A percentile compares a stretch with the other conserved stretches of the same genome.
Evolutionary conservation across 2,113 vertebrate genomes (phyloP).

Genomic region (Grammatotria lemairii): DNA sequence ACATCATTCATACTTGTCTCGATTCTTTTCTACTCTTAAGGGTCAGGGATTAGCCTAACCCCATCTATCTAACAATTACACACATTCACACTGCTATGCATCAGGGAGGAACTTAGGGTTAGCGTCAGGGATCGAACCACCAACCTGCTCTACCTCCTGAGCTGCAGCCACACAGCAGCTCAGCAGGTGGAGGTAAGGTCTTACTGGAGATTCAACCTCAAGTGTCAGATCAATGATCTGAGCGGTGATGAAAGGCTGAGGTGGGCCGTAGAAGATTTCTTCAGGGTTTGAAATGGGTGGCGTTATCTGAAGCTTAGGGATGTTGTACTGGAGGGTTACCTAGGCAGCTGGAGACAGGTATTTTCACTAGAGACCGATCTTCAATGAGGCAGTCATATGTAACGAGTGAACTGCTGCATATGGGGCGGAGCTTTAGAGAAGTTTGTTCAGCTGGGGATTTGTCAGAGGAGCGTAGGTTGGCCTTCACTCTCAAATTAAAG

Average conservation of each 20-base stretch:
- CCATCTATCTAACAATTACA: not conserved
- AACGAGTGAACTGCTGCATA: not conserved
- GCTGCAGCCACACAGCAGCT: not conserved
- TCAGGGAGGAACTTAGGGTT: not conserved
- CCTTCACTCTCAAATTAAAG: not conserved
- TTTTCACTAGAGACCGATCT: not conserved
- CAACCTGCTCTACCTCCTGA: not conserved
- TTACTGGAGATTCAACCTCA: not conserved
- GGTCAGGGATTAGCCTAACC: not conserved
- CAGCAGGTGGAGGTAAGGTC: not conserved
- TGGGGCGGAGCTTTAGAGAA: not conserved
- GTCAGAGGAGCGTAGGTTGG: not conserved
- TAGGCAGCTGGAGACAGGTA: not conserved
- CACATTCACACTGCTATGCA: not conserved
- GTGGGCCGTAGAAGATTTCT: not conserved
- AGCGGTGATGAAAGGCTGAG: not conserved
- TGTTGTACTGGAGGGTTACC: not conserved
- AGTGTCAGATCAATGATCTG: not conserved
- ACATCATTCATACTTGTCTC: not conserved
- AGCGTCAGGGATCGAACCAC: not conserved
- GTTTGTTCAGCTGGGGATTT: not conserved
- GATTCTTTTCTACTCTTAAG: not conserved
- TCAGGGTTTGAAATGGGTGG: not conserved
- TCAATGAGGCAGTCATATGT: not conserved
- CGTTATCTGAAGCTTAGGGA: not conserved